Conservation (phyloP, 92 coral and sea anemone species). For the Pocillopora meandrina region DNA sequence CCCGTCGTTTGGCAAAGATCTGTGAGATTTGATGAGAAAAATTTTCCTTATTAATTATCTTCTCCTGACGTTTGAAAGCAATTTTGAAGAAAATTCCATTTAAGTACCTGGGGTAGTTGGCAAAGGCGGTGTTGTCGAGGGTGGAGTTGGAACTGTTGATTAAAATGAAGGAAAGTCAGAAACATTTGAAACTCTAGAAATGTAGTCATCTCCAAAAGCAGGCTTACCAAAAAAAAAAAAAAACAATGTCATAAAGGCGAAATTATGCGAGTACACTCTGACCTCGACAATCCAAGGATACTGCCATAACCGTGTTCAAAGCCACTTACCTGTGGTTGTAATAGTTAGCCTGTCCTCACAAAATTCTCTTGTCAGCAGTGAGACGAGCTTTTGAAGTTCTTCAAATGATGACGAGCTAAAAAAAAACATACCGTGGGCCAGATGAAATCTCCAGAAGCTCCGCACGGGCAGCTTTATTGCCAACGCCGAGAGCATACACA, state of each 20-base stretch:
- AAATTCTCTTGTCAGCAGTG: background rate
- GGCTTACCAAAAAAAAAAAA: too few species aligned
- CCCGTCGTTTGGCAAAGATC: conserved; percentile 24
- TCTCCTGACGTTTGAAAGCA: background rate
- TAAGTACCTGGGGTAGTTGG: background rate
- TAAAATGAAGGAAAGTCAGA: background rate
- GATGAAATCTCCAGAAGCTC: conserved; percentile 60
- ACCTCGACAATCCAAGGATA: background rate
- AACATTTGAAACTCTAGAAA: background rate
- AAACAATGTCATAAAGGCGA: too few species aligned
- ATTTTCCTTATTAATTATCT: background rate
- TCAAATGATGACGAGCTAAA: conserved; percentile 11
- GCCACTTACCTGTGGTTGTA: background rate
- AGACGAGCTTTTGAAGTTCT: background rate
- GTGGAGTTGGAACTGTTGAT: background rate
- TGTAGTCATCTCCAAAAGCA: background rate
- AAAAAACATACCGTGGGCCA: conserved; percentile 31
- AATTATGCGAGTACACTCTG: background rate
- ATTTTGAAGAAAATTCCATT: background rate
- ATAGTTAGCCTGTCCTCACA: conserved; percentile 1
- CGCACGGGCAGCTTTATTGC: conserved; percentile 18
- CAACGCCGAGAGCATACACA: conserved; percentile 60
- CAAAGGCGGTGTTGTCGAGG: background rate
- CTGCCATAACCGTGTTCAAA: too few species aligned
- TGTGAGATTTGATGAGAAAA: background rate